These are phyloP conservation scores for Hyperoplus lanceolatus DNA, from an alignment of 2,797 vertebrate species.

Conservation along the genomic window DNA sequence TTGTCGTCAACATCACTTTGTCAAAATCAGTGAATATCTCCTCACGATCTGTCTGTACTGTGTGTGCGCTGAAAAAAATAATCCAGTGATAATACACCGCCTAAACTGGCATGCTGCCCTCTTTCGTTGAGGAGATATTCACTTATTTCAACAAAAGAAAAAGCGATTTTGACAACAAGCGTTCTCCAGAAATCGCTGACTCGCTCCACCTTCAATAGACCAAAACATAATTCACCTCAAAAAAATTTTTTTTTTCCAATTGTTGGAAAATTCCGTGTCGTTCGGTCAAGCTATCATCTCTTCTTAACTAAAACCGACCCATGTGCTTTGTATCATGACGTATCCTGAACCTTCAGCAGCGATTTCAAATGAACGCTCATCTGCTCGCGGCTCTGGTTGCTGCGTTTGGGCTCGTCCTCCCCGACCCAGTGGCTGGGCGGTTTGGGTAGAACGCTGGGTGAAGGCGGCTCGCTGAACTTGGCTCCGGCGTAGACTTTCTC, in stretches of 20 bases:
- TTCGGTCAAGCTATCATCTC: neutral
- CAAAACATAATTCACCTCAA: slow-evolving; percentile 24
- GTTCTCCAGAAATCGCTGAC: too few relatives aligned
- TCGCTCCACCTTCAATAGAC: neutral
- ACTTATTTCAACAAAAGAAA: too few relatives aligned
- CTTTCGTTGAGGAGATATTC: too few relatives aligned
- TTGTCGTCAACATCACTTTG: too few relatives aligned
- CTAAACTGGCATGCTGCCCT: too few relatives aligned
- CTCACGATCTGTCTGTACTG: too few relatives aligned
- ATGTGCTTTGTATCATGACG: slow-evolving; percentile 52
- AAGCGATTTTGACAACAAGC: too few relatives aligned
- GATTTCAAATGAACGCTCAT: slow-evolving; percentile 94
- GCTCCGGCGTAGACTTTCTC: slow-evolving; percentile 94
- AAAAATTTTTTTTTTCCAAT: slow-evolving; percentile 27
- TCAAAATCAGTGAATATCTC: too few relatives aligned
- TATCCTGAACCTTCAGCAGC: slow-evolving; percentile 91
- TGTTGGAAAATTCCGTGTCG: neutral
- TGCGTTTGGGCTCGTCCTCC: slow-evolving; percentile 73
- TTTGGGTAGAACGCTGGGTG: slow-evolving; percentile 94
- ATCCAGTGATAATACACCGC: too few relatives aligned
- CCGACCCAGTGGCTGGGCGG: slow-evolving; percentile 97
- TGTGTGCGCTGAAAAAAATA: too few relatives aligned
- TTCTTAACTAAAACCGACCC: neutral
- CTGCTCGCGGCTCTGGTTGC: slow-evolving; percentile 89
- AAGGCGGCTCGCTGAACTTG: slow-evolving; percentile 96